Conservation (phyloP, 2,113 vertebrate species). For the Brienomyrus longianalis region DNA sequence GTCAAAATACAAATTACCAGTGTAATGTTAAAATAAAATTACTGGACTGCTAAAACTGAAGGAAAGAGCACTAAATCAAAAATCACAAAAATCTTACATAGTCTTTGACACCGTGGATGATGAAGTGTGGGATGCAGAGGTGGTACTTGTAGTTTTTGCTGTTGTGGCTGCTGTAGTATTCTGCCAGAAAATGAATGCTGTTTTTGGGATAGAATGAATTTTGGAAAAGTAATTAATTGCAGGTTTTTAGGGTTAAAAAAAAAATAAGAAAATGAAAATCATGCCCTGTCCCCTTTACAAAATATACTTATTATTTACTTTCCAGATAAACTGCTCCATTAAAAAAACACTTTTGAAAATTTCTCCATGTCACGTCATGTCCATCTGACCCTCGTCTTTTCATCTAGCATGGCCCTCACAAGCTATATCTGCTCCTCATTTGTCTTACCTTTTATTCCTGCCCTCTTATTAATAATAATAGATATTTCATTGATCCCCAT, state of each 20-base stretch:
- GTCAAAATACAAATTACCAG: not conserved
- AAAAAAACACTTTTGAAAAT: not conserved
- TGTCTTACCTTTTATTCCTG: too few relatives aligned
- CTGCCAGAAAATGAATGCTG: not conserved
- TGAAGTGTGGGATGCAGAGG: not conserved
- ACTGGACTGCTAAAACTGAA: not conserved
- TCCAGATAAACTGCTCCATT: not conserved
- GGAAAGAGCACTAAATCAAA: not conserved
- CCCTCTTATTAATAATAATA: too few relatives aligned
- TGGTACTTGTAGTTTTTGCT: not conserved
- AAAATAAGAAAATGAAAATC: not conserved
- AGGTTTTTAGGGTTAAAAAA: not conserved
- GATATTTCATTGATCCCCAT: too few relatives aligned
- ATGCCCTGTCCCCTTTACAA: not conserved
- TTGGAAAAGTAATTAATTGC: not conserved
- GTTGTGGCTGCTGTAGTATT: not conserved
- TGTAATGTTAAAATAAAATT: not conserved
- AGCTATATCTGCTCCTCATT: too few relatives aligned
- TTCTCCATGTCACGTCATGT: not conserved
- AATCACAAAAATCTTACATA: not conserved
- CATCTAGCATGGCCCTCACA: too few relatives aligned
- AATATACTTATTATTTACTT: not conserved
- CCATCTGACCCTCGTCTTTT: too few relatives aligned
- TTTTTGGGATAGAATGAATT: not conserved
- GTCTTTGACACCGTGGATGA: not conserved